Evolutionary conservation across 1,140 invertebrate species (phyloP).

Genomic region (Lepidurus packardi): DNA sequence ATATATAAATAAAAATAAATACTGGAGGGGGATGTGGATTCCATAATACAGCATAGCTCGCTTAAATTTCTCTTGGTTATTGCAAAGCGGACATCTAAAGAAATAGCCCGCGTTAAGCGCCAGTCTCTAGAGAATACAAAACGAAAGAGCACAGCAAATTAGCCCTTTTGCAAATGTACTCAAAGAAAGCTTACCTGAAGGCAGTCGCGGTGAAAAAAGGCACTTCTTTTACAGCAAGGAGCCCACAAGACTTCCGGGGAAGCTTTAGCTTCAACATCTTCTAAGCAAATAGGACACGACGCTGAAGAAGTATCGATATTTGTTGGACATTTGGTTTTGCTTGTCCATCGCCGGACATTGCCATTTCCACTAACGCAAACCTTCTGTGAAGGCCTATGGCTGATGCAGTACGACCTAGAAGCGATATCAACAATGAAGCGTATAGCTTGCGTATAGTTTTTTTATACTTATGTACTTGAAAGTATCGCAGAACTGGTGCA

Average conservation of each 20-base stretch:
- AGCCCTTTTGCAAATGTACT: background rate
- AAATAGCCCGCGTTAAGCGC: slow-evolving; percentile 60
- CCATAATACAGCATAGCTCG: slow-evolving; percentile 56
- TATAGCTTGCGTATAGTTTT: no score
- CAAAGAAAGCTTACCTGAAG: slow-evolving; percentile 44
- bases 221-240: slow-evolving; percentile 57
- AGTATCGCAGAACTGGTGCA: slow-evolving; percentile 56
- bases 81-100: slow-evolving; percentile 63
- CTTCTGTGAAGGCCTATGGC: slow-evolving; percentile 53
- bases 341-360: background rate
- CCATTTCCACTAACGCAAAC: slow-evolving; percentile 37
- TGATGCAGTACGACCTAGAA: slow-evolving; percentile 55
- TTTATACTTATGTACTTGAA: slow-evolving; percentile 51
- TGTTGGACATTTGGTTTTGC: slow-evolving; percentile 30
- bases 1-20: no score
- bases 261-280: slow-evolving; percentile 45
- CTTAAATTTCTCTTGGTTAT: slow-evolving; percentile 55
- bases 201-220: slow-evolving; percentile 57
- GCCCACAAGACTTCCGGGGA: slow-evolving; percentile 49
- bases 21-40: slow-evolving; percentile 59
- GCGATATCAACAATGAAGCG: slow-evolving; percentile 32
- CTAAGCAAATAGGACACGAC: slow-evolving; percentile 55
- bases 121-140: slow-evolving; percentile 48
- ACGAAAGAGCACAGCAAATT: slow-evolving; percentile 8
- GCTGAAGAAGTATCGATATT: slow-evolving; percentile 36